A percentile compares a stretch with the other conserved stretches of the same genome.
Evolutionary conservation across 2,888 invertebrate genomes (phyloP).

Genomic region (Pachycephus smyrnensis): DNA sequence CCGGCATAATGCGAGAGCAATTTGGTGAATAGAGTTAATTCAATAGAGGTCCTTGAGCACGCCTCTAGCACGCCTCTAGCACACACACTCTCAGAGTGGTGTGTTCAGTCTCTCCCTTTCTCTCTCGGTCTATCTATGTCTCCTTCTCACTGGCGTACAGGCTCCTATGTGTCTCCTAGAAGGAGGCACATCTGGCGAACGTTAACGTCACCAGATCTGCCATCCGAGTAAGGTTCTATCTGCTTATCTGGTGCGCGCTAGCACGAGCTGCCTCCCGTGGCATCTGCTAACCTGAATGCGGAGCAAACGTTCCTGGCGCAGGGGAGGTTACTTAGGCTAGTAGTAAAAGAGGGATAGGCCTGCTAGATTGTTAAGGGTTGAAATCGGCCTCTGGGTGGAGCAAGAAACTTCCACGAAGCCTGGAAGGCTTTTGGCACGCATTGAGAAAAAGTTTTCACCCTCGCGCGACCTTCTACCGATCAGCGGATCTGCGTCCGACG

Average conservation of each 20-base stretch:
- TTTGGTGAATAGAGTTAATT: constrained; percentile 57
- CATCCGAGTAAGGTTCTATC: background rate
- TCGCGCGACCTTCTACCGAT: constrained; percentile 3
- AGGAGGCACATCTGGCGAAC: constrained; percentile 17
- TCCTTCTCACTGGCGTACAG: background rate
- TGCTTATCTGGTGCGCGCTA: background rate
- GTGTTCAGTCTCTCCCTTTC: background rate
- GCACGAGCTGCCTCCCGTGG: background rate
- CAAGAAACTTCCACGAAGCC: background rate
- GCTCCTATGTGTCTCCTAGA: constrained; percentile 1
- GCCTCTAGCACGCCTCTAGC: constrained; percentile 40
- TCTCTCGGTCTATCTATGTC: background rate
- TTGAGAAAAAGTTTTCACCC: background rate
- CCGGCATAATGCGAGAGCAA: constrained; percentile 56
- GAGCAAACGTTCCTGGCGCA: background rate
- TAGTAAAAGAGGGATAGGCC: background rate
- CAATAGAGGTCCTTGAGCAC: constrained; percentile 50
- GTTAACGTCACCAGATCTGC: constrained; percentile 2
- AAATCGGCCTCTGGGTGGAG: background rate
- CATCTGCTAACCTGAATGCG: background rate
- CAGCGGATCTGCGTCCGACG: background rate
- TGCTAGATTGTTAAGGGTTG: background rate
- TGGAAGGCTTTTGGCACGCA: background rate
- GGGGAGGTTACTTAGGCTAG: background rate
- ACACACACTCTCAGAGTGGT: background rate